Percentiles rank a stretch among this genome's conserved stretches.
phyloP scores from a whole-genome alignment of 2,797 vertebrate genomes.

The Chloroceryle inda region DNA sequence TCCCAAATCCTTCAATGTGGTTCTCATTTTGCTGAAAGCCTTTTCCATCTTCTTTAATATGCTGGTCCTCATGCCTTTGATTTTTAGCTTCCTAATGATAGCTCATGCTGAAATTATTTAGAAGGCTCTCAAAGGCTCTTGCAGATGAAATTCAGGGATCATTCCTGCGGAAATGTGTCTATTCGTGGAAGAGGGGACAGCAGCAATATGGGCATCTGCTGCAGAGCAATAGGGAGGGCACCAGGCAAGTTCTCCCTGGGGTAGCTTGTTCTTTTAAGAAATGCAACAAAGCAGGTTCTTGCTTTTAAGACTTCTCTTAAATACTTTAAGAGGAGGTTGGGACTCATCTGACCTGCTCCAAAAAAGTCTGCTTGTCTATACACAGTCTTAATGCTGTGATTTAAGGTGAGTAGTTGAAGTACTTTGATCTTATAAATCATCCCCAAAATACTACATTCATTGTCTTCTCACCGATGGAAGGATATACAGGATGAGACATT shows the following conservation, averaged over 20 bases:
- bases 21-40: slow-evolving; percentile 44
- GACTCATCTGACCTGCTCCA: not conserved
- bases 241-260: not conserved
- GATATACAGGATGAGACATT: not conserved
- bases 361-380: not conserved
- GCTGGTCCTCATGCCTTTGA: slow-evolving; percentile 33
- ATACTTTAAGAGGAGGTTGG: not conserved
- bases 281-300: not conserved
- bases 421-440: not conserved
- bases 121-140: slow-evolving; percentile 31
- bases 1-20: slow-evolving; percentile 20
- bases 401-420: not conserved
- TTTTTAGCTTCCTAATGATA: slow-evolving; percentile 36
- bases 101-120: slow-evolving; percentile 55
- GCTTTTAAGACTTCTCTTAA: slow-evolving; percentile 3
- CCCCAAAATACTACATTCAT: not conserved
- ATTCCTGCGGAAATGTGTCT: not conserved
- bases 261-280: not conserved
- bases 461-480: not conserved
- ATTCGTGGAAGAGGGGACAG: not conserved
- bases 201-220: not conserved
- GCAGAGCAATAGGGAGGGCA: not conserved
- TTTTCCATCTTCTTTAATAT: slow-evolving; percentile 20
- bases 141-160: slow-evolving; percentile 12
- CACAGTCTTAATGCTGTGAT: not conserved